Evolutionary conservation across 2,113 vertebrate genomes (phyloP), one percentile per base, ranked within the genome.

Genomic region (Alexandromys fortis): DNA sequence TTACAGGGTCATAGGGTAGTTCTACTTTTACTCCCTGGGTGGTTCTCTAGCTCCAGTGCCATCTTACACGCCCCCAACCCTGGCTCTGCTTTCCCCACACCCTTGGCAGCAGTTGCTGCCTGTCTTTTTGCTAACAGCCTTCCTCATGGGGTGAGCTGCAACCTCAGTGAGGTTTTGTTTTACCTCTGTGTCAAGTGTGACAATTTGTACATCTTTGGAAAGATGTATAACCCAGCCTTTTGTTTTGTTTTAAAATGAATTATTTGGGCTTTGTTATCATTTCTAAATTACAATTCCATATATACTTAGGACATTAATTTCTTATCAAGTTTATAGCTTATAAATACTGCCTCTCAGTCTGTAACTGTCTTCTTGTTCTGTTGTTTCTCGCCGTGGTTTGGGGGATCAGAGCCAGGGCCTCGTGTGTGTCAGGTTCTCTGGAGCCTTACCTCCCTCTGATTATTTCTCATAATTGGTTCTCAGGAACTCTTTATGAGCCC

Each of bases 171-270:
- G 63, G 38, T 72, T 78, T 89, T 63, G 35, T 63, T 92, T 79
- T 47, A 38, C 72, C 90, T 78, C 38, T 12, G 28, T 58, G 9
- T 52, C 52, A 52, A 52, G 52, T 52, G 49, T 49, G 49, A 49
- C 49, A 9, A 16, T 79, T 72, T 58, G 10, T 65, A 55, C 63
- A 42, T 90, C 13, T 92, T 55, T 67, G 90, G 30, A 79, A 65
- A 94, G 38, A 67, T 47, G 19, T 45, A 11, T 61, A 52, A 38
- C 86, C 4, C n/a, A 7, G 28, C 49, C 24, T 33, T 86, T 65
- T 94, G 42, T 63, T 19, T 52, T 63, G 61, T 92, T 96, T 95
- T 45, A 42, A 94, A 63, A 86, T 68, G 76, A 72, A 21, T 55
- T 92, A n/a, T 55, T 82, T 38, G 24, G 73, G 19, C 0, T 61